Base-by-base conservation (phyloP, 1,140 invertebrate species). In the Scaptomyza montana region DNA sequence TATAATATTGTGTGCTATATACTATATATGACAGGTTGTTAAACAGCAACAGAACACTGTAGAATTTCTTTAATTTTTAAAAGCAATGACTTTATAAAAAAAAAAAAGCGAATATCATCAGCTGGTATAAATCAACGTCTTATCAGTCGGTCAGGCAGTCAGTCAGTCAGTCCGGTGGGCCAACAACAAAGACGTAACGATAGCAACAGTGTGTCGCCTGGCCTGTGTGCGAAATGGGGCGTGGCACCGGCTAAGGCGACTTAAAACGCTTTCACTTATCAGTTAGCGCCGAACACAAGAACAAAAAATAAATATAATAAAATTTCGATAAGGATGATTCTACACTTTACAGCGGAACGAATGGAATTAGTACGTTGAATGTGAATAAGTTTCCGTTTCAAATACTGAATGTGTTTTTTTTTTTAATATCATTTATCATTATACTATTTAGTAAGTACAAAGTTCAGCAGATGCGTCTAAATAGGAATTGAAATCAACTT, bases 91-190 rank as follows among this genome's bases (percentile, higher is more conserved):
- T 66, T 45, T 66, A 57, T 4, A 60, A 28, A 61, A 64, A 43
- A 0, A 30, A 43, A 16, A 49, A 13, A 69, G 66, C 33, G 73
- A 77, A 74, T 71, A 77, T 75, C 60, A 75, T 71, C 25, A 65
- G 71, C 66, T 50, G 66, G 59, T 71, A 75, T 84, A 84, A 85
- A 76, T 85, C 67, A 79, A 46, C 46, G 2, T 43, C 67, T 81
- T 80, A 82, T 82, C 79, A 84, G 61, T 57, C 41, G 12, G n/a
- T 25, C 56, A 3, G 39, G 53, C 41, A 25, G 13, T 25, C 56
- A 3, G 39, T 57, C 41, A 25, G 13, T 25, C 56, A 6, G 33
- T 36, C 8, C 30, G 30, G 30, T 33, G 28, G 45, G 6, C 36
- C 66, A 78, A 74, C 75, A 75, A 81, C 66, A 72, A 68, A 56